Evolutionary conservation across 2,888 invertebrate species (phyloP).

Genomic region (Chymomyza procnemis): DNA sequence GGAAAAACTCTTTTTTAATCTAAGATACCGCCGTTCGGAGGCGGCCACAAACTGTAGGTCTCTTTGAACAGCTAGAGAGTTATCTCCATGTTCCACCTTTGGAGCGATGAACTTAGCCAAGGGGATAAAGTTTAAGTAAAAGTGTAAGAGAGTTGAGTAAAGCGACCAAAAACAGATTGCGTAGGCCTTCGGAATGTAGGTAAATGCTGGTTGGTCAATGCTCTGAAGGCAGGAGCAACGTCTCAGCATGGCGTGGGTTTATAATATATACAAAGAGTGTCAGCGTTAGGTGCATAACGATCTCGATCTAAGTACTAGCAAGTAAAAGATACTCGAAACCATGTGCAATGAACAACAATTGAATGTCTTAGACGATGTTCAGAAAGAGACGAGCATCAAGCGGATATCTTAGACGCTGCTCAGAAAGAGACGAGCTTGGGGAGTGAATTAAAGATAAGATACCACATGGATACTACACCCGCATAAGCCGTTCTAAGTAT

Average conservation of each 20-base stretch:
- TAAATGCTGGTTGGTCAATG: too few relatives aligned
- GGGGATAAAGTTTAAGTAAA: too few relatives aligned
- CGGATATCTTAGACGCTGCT: constrained; percentile 50
- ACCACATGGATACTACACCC: constrained; percentile 52
- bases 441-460: constrained; percentile 44
- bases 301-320: constrained; percentile 90
- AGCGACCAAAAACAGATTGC: too few relatives aligned
- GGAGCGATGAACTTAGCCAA: too few relatives aligned
- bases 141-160: too few relatives aligned
- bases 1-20: too few relatives aligned
- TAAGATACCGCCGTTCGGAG: too few relatives aligned
- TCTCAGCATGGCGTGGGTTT: constrained; percentile 82
- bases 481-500: constrained; percentile 86
- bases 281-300: constrained; percentile 85
- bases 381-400: constrained; percentile 18
- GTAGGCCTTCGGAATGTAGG: too few relatives aligned
- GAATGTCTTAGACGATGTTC: constrained; percentile 46
- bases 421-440: constrained; percentile 26
- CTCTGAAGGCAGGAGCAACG: constrained; percentile 66
- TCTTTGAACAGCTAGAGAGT: too few relatives aligned
- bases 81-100: too few relatives aligned
- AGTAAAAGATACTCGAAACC: constrained; percentile 90
- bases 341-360: constrained; percentile 80
- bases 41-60: too few relatives aligned
- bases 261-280: constrained; percentile 88